Evolutionary conservation across 2,113 vertebrate genomes (phyloP).

Genomic region (Misgurnus anguillicaudatus): DNA sequence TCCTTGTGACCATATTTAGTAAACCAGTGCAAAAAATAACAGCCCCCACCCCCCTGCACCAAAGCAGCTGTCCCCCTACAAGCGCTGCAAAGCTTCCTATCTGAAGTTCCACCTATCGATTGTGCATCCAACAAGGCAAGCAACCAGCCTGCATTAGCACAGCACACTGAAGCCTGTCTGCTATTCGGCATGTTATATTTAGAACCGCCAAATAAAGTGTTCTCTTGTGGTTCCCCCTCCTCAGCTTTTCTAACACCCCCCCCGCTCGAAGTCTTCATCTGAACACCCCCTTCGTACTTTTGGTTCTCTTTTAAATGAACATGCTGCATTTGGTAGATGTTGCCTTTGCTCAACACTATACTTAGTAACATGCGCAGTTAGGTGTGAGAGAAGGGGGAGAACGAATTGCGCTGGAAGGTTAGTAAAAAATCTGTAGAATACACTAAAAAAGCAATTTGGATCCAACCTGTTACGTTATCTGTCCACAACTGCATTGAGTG

Average conservation of each 20-base stretch:
- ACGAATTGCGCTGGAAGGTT: slow-evolving; percentile 47
- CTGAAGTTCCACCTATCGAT: slow-evolving; percentile 88
- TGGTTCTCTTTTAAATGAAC: slow-evolving; percentile 69
- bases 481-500: neutral
- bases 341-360: slow-evolving; percentile 78
- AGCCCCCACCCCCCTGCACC: slow-evolving; percentile 66
- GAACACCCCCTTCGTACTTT: slow-evolving; percentile 58
- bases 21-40: slow-evolving; percentile 98
- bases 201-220: slow-evolving; percentile 95
- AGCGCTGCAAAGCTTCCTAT: slow-evolving; percentile 83
- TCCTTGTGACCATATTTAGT: slow-evolving; percentile 99
- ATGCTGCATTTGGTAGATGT: slow-evolving; percentile 79
- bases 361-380: slow-evolving; percentile 77
- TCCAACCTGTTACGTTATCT: slow-evolving; percentile 22
- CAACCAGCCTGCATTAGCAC: slow-evolving; percentile 59
- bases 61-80: slow-evolving; percentile 82
- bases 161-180: slow-evolving; percentile 70
- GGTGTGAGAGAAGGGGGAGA: slow-evolving; percentile 47
- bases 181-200: slow-evolving; percentile 85
- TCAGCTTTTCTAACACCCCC: slow-evolving; percentile 41
- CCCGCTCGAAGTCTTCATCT: slow-evolving; percentile 61
- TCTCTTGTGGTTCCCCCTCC: slow-evolving; percentile 73
- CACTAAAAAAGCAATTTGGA: slow-evolving; percentile 49
- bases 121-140: slow-evolving; percentile 78
- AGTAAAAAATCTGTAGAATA: slow-evolving; percentile 57